Base-by-base conservation (phyloP, 1,140 invertebrate species). In the Drosophila azteca region DNA sequence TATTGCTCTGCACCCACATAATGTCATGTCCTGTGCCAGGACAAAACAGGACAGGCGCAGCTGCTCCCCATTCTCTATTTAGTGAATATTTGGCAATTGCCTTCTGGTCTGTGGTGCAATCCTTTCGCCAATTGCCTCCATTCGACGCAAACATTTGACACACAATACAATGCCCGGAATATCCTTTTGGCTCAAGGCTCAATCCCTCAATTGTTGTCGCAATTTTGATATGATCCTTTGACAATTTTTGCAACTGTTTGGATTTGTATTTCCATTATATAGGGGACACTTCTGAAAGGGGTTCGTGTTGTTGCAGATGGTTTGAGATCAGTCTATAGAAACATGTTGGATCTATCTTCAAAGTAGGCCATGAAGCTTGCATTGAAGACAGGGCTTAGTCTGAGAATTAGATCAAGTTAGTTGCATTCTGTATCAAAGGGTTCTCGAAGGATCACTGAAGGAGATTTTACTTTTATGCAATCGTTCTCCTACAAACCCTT, bases 1-100 rank as follows among this genome's bases (percentile, higher is more conserved):
- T 84, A 76, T 71, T 61, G 60, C 58, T 46, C 61, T 61, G 74
- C 74, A 41, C 76, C 76, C 76, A 69, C 70, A 77, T 72, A 77
- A 61, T 71, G 54, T 77, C 67, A 41, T 35, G 9, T 71, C 82
- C 35, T 39, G 35, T 39, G 35, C 35, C 35, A 3, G 35, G 35
- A 70, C 24, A 24, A n/a, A n/a, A n/a, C n/a, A n/a, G n/a, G n/a
- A n/a, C n/a, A n/a, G n/a, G n/a, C n/a, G 67, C 67, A 69, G 64
- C 68, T 70, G 65, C 67, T 58, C 46, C 43, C 15, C 39, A 46
- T 52, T 41, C 44, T 71, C 54, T 60, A 57, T 77, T 48, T 44
- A 26, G 39, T 48, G 6, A 63, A 11, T 54, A 50, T 53, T 64
- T 52, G 79, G 67, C 77, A 69, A 59, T 77, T 63, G 72, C 67